Conservation (phyloP, 2,113 vertebrate genomes). For the Donacobius atricapilla region DNA sequence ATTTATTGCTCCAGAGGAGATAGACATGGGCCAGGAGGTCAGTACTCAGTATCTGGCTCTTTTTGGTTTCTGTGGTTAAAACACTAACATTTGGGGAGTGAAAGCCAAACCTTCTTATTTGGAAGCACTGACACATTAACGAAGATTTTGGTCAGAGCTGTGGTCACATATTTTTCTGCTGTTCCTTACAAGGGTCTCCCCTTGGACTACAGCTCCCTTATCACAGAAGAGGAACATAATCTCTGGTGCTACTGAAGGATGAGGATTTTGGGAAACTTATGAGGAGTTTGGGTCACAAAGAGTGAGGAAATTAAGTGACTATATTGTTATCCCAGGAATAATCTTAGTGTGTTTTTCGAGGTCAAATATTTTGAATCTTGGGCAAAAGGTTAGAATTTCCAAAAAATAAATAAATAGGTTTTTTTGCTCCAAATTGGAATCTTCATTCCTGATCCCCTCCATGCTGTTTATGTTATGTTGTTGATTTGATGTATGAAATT, state of each 20-base stretch:
- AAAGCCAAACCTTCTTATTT: not conserved
- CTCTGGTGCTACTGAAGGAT: not conserved
- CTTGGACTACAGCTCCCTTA: not conserved
- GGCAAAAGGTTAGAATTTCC: not conserved
- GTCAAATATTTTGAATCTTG: not conserved
- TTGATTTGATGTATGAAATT: not conserved
- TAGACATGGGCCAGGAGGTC: not conserved
- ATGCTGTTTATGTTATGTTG: not conserved
- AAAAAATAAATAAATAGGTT: fast-evolving
- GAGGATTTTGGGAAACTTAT: not conserved
- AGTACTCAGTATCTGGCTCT: not conserved
- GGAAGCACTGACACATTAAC: not conserved
- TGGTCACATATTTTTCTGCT: not conserved
- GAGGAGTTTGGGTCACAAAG: not conserved
- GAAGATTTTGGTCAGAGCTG: not conserved
- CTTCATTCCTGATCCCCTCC: not conserved
- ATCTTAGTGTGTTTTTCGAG: not conserved
- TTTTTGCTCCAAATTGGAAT: not conserved
- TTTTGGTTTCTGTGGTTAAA: not conserved
- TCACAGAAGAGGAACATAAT: not conserved
- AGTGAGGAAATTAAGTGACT: not conserved
- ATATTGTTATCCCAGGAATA: not conserved
- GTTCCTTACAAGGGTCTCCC: not conserved
- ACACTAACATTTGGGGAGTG: not conserved
- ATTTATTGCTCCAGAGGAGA: not conserved